Evolutionary conservation across 2,888 invertebrate species (phyloP).

Genomic region (Thelaira solivaga): DNA sequence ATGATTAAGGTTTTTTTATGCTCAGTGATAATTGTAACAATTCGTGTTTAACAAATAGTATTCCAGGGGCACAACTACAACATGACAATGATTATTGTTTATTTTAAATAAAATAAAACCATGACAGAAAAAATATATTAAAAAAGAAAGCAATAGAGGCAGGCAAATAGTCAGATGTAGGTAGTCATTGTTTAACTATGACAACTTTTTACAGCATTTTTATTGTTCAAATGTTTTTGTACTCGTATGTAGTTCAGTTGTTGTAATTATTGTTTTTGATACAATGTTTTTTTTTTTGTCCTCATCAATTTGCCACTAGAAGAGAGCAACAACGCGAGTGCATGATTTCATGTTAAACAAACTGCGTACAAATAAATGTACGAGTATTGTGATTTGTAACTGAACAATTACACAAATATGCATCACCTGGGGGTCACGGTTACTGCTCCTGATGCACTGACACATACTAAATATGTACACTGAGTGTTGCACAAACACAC

Average conservation of each 20-base stretch:
- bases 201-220: no score
- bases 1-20: no score
- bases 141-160: no score
- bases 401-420: constrained; percentile 31
- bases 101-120: no score
- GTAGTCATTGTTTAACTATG: no score
- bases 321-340: constrained; percentile 11
- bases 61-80: background rate
- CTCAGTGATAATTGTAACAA: constrained; percentile 21
- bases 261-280: constrained; percentile 3
- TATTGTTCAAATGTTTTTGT: no score
- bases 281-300: background rate
- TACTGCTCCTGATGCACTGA: background rate
- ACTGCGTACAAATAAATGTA: no score
- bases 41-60: constrained; percentile 18
- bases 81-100: no score
- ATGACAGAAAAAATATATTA: no score
- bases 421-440: constrained; percentile 45
- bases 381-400: constrained; percentile 40
- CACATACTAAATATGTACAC: no score
- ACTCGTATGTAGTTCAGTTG: background rate
- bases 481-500: background rate
- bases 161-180: no score
- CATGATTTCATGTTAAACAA: constrained; percentile 45
- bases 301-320: constrained; percentile 36